Conservation (phyloP, 2,797 vertebrate species). For the Leucoraja ocellata region DNA sequence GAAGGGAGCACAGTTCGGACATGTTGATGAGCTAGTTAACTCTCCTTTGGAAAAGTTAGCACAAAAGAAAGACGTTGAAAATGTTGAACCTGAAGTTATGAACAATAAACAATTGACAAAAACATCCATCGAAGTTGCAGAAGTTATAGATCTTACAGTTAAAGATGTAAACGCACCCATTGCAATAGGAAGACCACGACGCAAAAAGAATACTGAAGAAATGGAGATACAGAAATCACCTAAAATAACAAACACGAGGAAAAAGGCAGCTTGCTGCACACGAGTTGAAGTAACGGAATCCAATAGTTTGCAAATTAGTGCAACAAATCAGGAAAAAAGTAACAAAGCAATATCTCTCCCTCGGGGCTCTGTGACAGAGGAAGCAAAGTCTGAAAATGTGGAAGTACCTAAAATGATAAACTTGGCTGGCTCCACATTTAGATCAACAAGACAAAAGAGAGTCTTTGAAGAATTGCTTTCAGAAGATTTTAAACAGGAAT, state of each 20-base stretch:
- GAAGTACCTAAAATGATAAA: background rate
- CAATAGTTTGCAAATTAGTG: background rate
- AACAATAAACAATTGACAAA: background rate
- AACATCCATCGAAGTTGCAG: background rate
- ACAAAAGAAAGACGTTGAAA: background rate
- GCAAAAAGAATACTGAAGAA: background rate
- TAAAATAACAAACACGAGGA: background rate
- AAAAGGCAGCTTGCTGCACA: background rate
- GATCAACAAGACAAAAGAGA: constrained; percentile 7
- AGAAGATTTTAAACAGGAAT: background rate
- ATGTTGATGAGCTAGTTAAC: background rate
- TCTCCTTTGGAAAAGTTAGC: background rate
- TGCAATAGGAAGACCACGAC: constrained; percentile 5
- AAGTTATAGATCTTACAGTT: background rate
- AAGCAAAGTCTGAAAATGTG: background rate
- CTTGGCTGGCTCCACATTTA: background rate
- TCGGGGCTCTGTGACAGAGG: background rate
- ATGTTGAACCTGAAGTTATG: background rate
- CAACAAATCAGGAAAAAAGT: background rate
- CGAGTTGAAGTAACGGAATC: background rate
- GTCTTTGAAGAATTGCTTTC: background rate
- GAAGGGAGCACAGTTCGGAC: background rate
- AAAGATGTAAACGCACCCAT: background rate
- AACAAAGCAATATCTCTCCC: background rate
- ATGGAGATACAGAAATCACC: no score